phyloP scores from a whole-genome alignment of 2,888 invertebrate species.

The Andricus quercusramuli region DNA sequence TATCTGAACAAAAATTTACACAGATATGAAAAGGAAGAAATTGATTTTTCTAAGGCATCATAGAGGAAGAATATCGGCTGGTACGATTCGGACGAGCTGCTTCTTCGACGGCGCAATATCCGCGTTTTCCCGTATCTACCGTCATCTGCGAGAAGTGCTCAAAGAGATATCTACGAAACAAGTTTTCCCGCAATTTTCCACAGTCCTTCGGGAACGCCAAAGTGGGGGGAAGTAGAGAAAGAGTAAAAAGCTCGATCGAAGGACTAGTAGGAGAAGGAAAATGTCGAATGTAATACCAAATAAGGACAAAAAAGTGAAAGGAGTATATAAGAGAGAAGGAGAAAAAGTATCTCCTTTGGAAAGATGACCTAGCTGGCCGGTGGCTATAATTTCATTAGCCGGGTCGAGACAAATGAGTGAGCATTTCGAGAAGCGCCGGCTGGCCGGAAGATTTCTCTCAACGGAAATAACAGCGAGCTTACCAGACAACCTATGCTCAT shows the following conservation, averaged over 20 bases:
- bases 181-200: conserved; percentile 74
- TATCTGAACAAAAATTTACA: not conserved
- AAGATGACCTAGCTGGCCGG: conserved; percentile 71
- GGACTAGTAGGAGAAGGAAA: conserved; percentile 48
- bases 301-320: conserved; percentile 52
- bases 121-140: conserved; percentile 59
- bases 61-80: not conserved
- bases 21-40: not conserved
- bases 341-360: conserved; percentile 55
- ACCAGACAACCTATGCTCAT: conserved; percentile 48
- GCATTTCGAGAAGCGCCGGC: conserved; percentile 77
- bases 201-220: conserved; percentile 52
- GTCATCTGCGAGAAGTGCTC: conserved; percentile 75
- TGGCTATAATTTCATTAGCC: conserved; percentile 82
- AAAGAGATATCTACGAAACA: conserved; percentile 73
- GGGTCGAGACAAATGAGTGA: conserved; percentile 81
- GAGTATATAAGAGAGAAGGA: conserved; percentile 49
- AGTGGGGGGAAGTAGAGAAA: conserved; percentile 39
- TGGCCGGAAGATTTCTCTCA: conserved; percentile 73
- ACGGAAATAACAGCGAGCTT: conserved; percentile 61
- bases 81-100: conserved; percentile 1
- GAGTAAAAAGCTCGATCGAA: conserved; percentile 41
- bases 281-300: conserved; percentile 43
- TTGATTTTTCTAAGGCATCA: not conserved
- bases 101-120: conserved; percentile 65